Base-by-base conservation (phyloP, 2,113 vertebrate species). In the Bolborhynchus lineola region DNA sequence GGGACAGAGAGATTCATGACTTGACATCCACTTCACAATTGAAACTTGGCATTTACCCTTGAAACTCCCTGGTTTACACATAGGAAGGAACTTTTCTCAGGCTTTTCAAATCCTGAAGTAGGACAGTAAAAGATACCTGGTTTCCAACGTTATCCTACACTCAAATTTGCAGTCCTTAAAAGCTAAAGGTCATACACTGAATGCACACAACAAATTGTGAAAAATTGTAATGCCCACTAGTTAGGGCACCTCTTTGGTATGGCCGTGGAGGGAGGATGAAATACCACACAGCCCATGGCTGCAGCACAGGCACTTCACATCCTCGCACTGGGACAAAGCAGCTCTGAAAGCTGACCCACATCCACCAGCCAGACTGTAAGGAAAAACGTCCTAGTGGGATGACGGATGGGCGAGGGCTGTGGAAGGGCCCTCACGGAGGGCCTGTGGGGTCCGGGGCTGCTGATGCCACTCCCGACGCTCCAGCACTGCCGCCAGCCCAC, bases 401-500 rank as follows among this genome's bases (percentile, higher is more conserved):
- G 0, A 1, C 0, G 2, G 3, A 16, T 0, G 39, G 49, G 15
- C 0, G 4, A 71, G 28, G 75, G 25, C 50, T 59, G 21, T 2
- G 17, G 17, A 63, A 80, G 7, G 18, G 53, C 37, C 42, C 28
- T 13, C 3, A 13, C 7, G 26, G 57, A n/a, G 28, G 25, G 5
- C 23, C 37, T 57, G 29, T 28, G 15, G 26, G 53, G 44, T 16
- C 4, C 4, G 19, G 24, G 31, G 37, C 14, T 33, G 55, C 69
- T 33, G 44, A 3, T 3, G 35, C 52, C 6, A 2, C 74, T 52
- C 26, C 18, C 2, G 0, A 17, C 7, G 13, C 50, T 24, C 35
- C 4, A 6, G 62, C 50, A 33, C 42, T 3, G 17, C 60, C 42
- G 60, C 31, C 59, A 12, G 59, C 33, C 20, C 82, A 17, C 62